Conservation (phyloP, 2,888 invertebrate species). For the Pecten maximus region DNA sequence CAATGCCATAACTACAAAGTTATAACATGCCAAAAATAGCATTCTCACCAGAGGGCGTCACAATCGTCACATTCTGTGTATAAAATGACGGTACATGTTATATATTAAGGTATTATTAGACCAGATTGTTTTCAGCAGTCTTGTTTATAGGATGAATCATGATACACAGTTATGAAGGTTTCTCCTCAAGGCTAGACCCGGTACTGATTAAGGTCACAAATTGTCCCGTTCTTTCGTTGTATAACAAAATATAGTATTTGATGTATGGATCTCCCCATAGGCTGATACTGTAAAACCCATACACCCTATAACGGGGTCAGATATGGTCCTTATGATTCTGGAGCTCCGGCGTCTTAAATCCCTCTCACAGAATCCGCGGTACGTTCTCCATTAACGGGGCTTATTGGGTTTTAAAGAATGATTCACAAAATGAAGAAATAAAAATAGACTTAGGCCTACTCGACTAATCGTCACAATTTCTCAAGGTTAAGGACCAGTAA, state of each 20-base stretch:
- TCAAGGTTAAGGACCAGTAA: background rate
- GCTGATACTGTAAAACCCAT: background rate
- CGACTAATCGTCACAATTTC: background rate
- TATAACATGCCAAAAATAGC: background rate
- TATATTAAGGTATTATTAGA: too few relatives aligned
- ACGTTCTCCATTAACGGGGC: background rate
- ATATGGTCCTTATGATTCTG: background rate
- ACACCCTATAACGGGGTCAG: background rate
- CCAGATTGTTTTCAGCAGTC: too few relatives aligned
- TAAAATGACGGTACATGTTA: too few relatives aligned
- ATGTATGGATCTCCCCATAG: too few relatives aligned
- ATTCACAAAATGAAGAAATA: background rate
- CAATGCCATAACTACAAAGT: conserved; percentile 10
- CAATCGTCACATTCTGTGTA: background rate
- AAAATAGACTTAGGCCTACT: background rate
- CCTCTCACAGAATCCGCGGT: background rate
- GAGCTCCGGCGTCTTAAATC: background rate
- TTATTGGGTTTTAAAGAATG: background rate
- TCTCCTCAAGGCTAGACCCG: too few relatives aligned
- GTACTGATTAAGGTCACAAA: background rate
- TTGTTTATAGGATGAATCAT: background rate
- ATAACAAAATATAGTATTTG: too few relatives aligned
- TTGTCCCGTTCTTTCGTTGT: background rate
- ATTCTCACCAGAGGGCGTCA: background rate
- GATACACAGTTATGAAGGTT: too few relatives aligned